phyloP scores from a whole-genome alignment of 2,113 vertebrate genomes.

The Tenrec ecaudatus region DNA sequence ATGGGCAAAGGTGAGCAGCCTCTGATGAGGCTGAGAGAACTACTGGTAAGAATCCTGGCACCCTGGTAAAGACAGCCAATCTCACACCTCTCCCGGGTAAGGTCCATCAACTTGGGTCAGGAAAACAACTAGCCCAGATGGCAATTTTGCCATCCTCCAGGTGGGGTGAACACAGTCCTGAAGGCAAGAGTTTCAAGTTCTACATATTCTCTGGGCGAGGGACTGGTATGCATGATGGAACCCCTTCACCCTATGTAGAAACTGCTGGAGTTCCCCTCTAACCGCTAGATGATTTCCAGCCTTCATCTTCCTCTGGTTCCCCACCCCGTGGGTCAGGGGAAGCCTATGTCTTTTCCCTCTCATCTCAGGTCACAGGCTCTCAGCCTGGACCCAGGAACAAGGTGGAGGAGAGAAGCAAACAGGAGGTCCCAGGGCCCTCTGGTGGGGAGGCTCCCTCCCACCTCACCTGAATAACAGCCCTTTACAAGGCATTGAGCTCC shows the following conservation, averaged over 20 bases:
- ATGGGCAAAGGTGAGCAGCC: not conserved
- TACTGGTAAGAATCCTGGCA: not conserved
- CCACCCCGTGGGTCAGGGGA: not conserved
- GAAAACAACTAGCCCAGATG: not conserved
- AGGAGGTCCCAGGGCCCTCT: not conserved
- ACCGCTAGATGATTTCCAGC: not conserved
- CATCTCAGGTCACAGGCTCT: not conserved
- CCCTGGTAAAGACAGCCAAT: conserved; percentile 12
- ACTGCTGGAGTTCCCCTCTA: not conserved
- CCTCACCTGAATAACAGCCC: not conserved
- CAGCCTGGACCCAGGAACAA: not conserved
- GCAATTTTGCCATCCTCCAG: not conserved
- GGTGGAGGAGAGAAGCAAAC: not conserved
- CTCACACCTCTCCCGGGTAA: not conserved
- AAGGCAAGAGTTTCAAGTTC: not conserved
- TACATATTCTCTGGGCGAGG: not conserved
- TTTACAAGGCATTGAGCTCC: not conserved
- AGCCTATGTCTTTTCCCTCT: not conserved
- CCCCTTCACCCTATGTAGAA: not conserved
- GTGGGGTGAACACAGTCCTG: not conserved
- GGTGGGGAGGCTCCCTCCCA: not conserved
- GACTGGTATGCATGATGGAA: not conserved
- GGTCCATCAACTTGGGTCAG: not conserved
- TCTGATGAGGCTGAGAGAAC: not conserved
- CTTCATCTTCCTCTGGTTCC: not conserved